phyloP scores from a whole-genome alignment of 2,888 invertebrate genomes.

The Coelopa pilipes region DNA sequence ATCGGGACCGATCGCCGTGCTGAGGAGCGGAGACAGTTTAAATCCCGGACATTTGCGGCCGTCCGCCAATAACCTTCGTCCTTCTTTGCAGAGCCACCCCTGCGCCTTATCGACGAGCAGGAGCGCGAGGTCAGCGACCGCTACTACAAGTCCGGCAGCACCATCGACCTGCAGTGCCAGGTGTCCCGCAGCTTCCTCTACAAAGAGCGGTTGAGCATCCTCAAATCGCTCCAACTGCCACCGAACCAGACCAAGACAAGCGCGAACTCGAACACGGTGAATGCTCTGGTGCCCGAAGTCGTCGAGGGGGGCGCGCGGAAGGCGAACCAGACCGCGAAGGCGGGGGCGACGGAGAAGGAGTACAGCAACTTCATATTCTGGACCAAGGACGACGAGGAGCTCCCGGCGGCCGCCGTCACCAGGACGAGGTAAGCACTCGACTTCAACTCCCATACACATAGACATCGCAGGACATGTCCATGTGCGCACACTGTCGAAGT shows the following conservation, averaged over 20 bases:
- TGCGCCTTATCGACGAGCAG: conserved; percentile 78
- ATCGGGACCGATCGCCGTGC: no score
- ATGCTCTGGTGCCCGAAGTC: not conserved
- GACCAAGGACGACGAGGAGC: conserved; percentile 57
- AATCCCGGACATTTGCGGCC: no score
- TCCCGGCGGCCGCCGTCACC: conserved; percentile 51
- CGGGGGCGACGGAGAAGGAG: conserved; percentile 53
- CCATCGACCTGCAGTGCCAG: conserved; percentile 76
- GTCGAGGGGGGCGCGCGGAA: conserved; percentile 15
- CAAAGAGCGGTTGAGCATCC: conserved; percentile 55
- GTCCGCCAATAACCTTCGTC: no score
- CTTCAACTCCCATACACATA: not conserved
- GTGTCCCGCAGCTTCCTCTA: conserved; percentile 67
- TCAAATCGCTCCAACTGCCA: conserved; percentile 51
- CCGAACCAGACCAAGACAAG: conserved; percentile 12
- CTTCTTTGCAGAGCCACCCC: conserved; percentile 73
- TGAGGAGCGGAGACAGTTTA: no score
- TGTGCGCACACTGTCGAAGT: no score
- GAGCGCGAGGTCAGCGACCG: conserved; percentile 77
- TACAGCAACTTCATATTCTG: conserved; percentile 57
- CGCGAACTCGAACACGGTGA: not conserved
- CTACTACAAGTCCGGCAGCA: conserved; percentile 80
- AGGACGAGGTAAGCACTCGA: conserved; percentile 51
- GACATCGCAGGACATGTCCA: no score
- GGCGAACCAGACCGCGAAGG: conserved; percentile 44